Conservation (phyloP, 2,888 invertebrate species). For the Electrophaes corylata region DNA sequence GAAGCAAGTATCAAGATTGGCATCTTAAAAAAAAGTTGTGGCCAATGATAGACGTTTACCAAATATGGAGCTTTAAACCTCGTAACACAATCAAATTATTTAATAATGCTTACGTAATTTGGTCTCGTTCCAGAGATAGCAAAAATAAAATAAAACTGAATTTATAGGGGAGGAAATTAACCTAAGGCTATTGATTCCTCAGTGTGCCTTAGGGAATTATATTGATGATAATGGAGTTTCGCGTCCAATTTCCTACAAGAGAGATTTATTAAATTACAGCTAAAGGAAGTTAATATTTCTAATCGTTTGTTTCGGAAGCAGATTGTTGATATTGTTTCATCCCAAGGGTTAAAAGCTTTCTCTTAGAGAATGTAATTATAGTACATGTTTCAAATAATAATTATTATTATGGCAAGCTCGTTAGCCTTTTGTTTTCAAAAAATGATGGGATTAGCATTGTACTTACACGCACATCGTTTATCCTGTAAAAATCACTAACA, state of each 20-base stretch:
- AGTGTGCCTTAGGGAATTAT: conserved; percentile 51
- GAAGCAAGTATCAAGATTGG: conserved; percentile 3
- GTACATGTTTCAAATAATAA: no score
- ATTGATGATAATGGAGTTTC: conserved; percentile 66
- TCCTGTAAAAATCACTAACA: no score
- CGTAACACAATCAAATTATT: neutral
- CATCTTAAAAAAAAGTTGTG: neutral
- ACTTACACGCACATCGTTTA: no score
- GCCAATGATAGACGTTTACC: neutral
- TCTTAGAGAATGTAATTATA: neutral
- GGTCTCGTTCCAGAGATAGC: conserved; percentile 28
- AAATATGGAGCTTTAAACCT: neutral
- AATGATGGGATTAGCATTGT: no score
- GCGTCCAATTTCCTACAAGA: conserved; percentile 69
- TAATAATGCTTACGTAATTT: conserved; percentile 22
- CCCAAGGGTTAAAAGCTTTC: no score
- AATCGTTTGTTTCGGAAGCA: conserved; percentile 39
- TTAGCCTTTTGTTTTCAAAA: no score
- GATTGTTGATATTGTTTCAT: conserved; percentile 11
- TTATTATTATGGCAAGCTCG: no score
- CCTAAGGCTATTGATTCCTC: conserved; percentile 53
- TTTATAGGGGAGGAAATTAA: conserved; percentile 44
- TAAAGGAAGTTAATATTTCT: conserved; percentile 52
- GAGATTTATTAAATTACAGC: conserved; percentile 59
- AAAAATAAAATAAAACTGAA: conserved; percentile 34